Evolutionary conservation across 1,140 invertebrate genomes (phyloP), one percentile per base, ranked within the genome.

Genomic region (Pseudachorutes palmiensis): DNA sequence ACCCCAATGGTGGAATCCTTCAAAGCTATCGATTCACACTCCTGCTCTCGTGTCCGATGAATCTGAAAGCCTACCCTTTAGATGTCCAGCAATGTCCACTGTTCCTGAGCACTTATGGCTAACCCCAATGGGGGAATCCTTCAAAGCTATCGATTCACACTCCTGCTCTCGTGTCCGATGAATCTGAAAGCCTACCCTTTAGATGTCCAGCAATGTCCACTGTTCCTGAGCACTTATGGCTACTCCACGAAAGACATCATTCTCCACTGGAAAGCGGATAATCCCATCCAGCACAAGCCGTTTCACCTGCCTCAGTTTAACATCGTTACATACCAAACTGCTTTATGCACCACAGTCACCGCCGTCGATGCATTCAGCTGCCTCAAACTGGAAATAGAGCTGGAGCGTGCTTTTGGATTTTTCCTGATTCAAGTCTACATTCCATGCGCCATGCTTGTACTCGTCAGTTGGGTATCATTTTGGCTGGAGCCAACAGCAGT

Each of bases 391-490:
- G 78, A 80, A 33, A 72, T 83, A 2, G 70, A 76, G n/a, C 79
- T 83, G 74, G 80, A 80, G 71, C 74, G 82, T n/a, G 82, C 83
- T 64, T 83, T 83, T 75, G 79, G 78, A 67, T 83, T 83, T 75
- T 83, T 84, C 73, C 74, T 83, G 58, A 78, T 83, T 49, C 81
- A 83, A 71, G 77, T 83, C 67, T 80, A 81, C 75, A 78, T 81
- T 33, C 79, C 79, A 14, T 83, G 79, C 68, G 79, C 76, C 68
- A 83, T 83, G 82, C 70, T 82, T 66, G 81, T 83, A 68, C 81
- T 83, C 66, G 82, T 83, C 2, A 82, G 80, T n/a, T 83, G 82
- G 82, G 82, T 83, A 22, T 78, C 76, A 33, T 83, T 83, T 74
- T 83, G 82, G 82, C 75, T 82, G 58, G 81, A 82, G 73, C 77